Conservation (phyloP, 2,888 invertebrate species). For the Clunio marinus region DNA sequence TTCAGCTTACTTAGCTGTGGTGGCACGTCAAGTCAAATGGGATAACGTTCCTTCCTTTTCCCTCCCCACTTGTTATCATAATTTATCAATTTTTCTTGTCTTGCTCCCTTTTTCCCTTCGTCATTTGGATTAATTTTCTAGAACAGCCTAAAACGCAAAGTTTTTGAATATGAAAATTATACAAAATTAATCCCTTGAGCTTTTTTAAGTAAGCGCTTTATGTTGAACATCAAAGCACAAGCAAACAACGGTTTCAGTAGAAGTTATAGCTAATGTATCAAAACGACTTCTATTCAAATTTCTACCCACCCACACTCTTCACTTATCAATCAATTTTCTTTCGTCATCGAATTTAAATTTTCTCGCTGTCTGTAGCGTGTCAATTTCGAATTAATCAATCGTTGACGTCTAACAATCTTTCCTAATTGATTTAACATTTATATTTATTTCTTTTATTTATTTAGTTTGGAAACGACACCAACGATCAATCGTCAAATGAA, state of each 20-base stretch:
- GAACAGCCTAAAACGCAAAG: neutral
- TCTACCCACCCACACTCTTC: neutral
- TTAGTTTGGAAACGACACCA: slow-evolving; percentile 34
- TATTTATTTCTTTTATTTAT: slow-evolving; percentile 4
- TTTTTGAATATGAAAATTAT: slow-evolving; percentile 1
- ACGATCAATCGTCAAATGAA: neutral
- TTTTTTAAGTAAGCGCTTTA: slow-evolving; percentile 5
- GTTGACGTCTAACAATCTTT: no score
- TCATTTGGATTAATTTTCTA: neutral
- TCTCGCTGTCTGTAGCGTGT: neutral
- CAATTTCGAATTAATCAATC: neutral
- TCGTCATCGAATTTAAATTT: no score
- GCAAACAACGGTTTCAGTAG: no score
- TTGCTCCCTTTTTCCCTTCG: neutral
- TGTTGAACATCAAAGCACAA: neutral
- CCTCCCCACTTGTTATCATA: neutral
- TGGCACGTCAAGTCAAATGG: no score
- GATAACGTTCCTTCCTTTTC: no score
- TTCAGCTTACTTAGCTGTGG: neutral
- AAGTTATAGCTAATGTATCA: no score
- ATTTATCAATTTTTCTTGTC: slow-evolving; percentile 17
- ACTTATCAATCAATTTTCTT: neutral
- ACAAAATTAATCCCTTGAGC: slow-evolving; percentile 14
- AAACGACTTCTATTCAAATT: no score
- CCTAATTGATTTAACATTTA: no score